Percentiles rank a stretch among this genome's conserved stretches.
Evolutionary conservation across 2,797 vertebrate species (phyloP).

Genomic region (Eremophila alpestris): DNA sequence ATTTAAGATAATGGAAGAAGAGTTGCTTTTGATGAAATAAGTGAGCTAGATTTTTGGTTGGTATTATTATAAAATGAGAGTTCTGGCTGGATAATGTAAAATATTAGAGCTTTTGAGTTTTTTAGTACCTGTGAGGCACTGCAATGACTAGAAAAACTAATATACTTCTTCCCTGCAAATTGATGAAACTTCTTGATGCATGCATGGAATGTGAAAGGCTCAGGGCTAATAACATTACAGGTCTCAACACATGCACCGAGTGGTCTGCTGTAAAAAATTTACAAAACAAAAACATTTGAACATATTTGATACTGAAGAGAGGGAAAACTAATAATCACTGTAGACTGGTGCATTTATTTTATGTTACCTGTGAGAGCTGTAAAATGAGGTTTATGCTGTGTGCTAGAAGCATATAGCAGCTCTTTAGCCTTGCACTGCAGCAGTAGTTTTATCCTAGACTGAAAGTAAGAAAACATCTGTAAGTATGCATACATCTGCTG

Average conservation of each 20-base stretch:
- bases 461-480: not conserved
- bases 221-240: not conserved
- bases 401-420: not conserved
- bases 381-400: not conserved
- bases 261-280: not conserved
- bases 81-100: conserved; percentile 14
- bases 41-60: conserved; percentile 13
- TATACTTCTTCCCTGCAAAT: not conserved
- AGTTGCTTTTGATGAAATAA: conserved; percentile 48
- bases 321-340: not conserved
- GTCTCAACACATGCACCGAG: not conserved
- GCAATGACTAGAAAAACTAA: not conserved
- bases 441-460: not conserved
- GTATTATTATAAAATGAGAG: conserved; percentile 8
- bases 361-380: not conserved
- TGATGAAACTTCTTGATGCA: not conserved
- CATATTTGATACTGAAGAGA: not conserved
- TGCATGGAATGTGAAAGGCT: not conserved
- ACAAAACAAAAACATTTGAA: conserved; percentile 5
- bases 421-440: not conserved
- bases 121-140: conserved; percentile 12
- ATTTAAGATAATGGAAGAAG: conserved; percentile 55
- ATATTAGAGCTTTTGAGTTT: not conserved
- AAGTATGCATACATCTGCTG: not conserved
- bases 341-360: conserved; percentile 36